Evolutionary conservation across 1,140 invertebrate genomes (phyloP).

Genomic region (Penaeus chinensis): DNA sequence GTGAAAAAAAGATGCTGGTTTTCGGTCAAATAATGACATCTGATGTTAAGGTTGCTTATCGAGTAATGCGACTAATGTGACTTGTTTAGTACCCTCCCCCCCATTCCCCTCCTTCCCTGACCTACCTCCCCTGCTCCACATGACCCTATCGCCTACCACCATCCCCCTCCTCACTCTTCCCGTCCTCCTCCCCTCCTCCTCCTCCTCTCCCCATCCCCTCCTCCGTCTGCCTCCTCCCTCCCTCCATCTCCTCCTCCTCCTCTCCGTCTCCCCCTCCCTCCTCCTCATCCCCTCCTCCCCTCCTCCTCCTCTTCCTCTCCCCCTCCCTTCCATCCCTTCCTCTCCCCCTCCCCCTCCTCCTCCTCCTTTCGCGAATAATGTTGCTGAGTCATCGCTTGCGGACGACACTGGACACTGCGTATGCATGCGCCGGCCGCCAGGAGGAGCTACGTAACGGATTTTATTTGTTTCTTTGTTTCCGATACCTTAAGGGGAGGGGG

Average conservation of each 20-base stretch:
- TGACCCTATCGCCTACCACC: background rate
- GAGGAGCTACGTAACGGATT: too few relatives aligned
- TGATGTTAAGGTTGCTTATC: too few relatives aligned
- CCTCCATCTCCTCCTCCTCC: background rate
- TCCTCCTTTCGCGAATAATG: background rate
- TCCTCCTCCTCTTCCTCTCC: background rate
- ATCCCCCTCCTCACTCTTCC: background rate
- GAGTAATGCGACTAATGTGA: too few relatives aligned
- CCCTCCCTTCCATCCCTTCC: too few relatives aligned
- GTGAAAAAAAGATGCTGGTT: too few relatives aligned
- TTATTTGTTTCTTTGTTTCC: too few relatives aligned
- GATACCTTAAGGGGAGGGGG: too few relatives aligned
- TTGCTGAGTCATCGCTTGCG: too few relatives aligned
- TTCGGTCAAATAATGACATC: too few relatives aligned
- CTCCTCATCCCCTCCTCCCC: background rate
- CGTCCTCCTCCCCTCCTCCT: background rate
- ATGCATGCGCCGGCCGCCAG: too few relatives aligned
- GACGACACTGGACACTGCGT: too few relatives aligned
- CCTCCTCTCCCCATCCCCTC: background rate
- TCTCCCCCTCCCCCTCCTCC: background rate
- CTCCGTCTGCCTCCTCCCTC: background rate
- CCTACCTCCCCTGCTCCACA: background rate
- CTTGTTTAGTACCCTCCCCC: too few relatives aligned
- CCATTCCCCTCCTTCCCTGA: background rate
- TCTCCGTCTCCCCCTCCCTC: background rate